Percentiles rank a stretch among this genome's conserved stretches.
phyloP scores from a whole-genome alignment of 2,797 vertebrate species.

The Rhabdophis nuchalis region DNA sequence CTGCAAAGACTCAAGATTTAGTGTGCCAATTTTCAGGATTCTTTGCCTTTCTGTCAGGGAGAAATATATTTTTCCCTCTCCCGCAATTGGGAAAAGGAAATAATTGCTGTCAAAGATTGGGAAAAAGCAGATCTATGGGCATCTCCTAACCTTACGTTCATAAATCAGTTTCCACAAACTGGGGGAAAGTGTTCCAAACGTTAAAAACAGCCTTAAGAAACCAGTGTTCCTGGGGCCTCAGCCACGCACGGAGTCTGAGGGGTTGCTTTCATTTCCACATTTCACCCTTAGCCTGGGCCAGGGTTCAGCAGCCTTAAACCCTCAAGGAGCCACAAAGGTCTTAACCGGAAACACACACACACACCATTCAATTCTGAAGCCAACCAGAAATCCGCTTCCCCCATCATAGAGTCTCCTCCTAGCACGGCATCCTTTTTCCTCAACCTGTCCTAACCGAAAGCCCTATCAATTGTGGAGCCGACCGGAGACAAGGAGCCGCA shows the following conservation, averaged over 20 bases:
- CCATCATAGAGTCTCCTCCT: too few relatives aligned
- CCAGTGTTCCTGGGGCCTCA: not conserved
- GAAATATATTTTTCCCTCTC: not conserved
- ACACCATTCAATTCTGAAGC: too few relatives aligned
- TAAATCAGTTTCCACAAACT: not conserved
- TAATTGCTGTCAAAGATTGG: conserved; percentile 2
- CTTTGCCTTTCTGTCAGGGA: conserved; percentile 6
- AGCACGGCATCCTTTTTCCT: not conserved
- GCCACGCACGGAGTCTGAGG: too few relatives aligned
- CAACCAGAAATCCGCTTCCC: too few relatives aligned
- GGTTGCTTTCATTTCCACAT: not conserved
- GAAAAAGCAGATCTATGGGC: not conserved
- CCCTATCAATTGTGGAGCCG: too few relatives aligned
- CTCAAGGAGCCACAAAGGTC: too few relatives aligned
- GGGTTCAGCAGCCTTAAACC: too few relatives aligned
- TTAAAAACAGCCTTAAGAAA: not conserved
- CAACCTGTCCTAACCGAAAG: too few relatives aligned
- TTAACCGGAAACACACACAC: too few relatives aligned
- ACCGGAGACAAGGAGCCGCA: too few relatives aligned
- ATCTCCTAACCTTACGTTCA: not conserved
- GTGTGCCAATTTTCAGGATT: not conserved
- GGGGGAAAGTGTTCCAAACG: not conserved
- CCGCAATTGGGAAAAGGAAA: not conserved
- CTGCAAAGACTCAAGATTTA: not conserved
- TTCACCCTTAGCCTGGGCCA: not conserved